These are phyloP conservation scores for Cisticola juncidis DNA, from an alignment of 2,113 vertebrate species.

Conservation along the genomic window DNA sequence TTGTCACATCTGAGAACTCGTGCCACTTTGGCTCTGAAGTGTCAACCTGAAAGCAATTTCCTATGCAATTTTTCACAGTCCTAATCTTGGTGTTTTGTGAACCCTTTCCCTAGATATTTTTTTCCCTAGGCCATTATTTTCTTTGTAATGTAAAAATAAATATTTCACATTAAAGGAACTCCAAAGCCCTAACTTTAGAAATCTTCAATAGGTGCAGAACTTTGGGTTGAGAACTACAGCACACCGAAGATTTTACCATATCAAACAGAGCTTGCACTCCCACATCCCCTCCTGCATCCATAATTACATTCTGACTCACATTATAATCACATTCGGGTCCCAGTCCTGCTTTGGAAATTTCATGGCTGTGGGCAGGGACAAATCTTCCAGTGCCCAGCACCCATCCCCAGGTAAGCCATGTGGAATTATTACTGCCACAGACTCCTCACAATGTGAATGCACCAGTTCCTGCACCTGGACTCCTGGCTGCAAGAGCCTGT, in stretches of 20 bases:
- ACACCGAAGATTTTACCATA: not conserved
- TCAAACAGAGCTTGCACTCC: slow-evolving; percentile 28
- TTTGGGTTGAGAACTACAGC: not conserved
- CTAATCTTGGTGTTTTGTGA: slow-evolving; percentile 3
- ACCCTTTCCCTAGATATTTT: not conserved
- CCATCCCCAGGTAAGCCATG: not conserved
- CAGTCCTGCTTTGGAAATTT: not conserved
- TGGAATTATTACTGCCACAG: not conserved
- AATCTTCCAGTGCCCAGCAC: not conserved
- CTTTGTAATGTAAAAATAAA: slow-evolving; percentile 22
- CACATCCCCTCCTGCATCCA: not conserved
- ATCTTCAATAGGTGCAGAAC: slow-evolving; percentile 20
- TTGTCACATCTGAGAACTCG: slow-evolving; percentile 11
- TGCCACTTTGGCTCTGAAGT: slow-evolving; percentile 1
- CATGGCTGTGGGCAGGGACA: not conserved
- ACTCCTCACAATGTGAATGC: not conserved
- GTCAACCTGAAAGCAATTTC: slow-evolving; percentile 8
- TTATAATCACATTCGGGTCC: not conserved
- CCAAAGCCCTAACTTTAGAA: not conserved
- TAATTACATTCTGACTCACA: not conserved
- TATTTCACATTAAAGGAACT: slow-evolving; percentile 26
- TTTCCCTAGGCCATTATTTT: not conserved
- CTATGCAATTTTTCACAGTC: slow-evolving; percentile 1
- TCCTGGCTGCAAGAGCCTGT: not conserved
- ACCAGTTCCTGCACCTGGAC: not conserved